Evolutionary conservation across 2,797 vertebrate genomes (phyloP), one percentile per base, ranked within the genome.

Genomic region (Carcharodon carcharias): DNA sequence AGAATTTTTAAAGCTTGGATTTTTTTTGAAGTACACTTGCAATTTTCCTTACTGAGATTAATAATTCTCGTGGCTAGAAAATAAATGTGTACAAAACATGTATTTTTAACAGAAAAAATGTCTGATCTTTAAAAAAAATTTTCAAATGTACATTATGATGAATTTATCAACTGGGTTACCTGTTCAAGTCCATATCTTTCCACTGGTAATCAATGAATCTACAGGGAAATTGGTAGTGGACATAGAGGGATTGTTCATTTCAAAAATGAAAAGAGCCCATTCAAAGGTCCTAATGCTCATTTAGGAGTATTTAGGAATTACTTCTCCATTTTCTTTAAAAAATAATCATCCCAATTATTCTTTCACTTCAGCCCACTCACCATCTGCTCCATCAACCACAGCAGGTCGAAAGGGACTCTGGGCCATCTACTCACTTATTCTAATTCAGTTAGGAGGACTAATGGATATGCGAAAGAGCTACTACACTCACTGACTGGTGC

Each of bases 341-440:
- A 26, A 69, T 95, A 31, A 95, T 95, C 50, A 71, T 95, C 67
- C 67, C 40, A 93, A 93, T 95, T 95, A 73, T 95, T 73, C 54
- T 95, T 58, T 95, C 94, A 95, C 31, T 73, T 56, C 94, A 77
- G 94, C 94, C 67, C 69, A 95, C 45, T 95, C 94, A 95, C 94
- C 94, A 95, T 71, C 67, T 95, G 94, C 67, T 95, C 40, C 67
- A 21, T 54, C 50, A 31, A 73, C 94, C 31, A 50, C 45, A 73
- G 50, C 69, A 2, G 94, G 45, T 45, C 73, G 67, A 12, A 31
- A 18, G 58, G n/a, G 23, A 95, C 94, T 77, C 67, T 31, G 67
- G 94, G 65, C 94, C 50, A 73, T 71, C 11, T 95, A 73, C 40
- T 50, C 45, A 95, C 65, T 45, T 14, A 69, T 28, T 50, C 65